These are phyloP conservation scores for Polydrusus pterygomalis DNA, from an alignment of 2,888 invertebrate genomes.

Conservation along the genomic window DNA sequence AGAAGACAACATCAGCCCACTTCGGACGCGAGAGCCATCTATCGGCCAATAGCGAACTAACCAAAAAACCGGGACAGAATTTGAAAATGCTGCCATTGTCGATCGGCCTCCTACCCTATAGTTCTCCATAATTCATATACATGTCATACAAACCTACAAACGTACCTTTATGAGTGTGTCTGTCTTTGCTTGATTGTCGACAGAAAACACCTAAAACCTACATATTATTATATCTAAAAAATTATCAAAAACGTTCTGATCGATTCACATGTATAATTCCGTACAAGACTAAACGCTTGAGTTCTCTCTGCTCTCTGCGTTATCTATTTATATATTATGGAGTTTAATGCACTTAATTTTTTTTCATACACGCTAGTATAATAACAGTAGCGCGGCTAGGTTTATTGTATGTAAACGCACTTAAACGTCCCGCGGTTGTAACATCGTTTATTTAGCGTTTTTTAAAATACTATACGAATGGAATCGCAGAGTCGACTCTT, in stretches of 20 bases:
- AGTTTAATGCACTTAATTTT: slow-evolving; percentile 47
- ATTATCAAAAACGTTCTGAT: slow-evolving; percentile 22
- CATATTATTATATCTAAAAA: slow-evolving; percentile 35
- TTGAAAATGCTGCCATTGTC: too few species aligned
- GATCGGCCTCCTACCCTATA: too few species aligned
- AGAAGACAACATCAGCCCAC: too few species aligned
- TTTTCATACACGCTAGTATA: slow-evolving; percentile 40
- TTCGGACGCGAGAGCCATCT: too few species aligned
- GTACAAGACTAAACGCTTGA: slow-evolving; percentile 47
- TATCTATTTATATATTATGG: slow-evolving; percentile 48
- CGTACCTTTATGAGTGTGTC: too few species aligned
- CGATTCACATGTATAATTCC: slow-evolving; percentile 34
- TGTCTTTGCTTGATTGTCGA: too few species aligned
- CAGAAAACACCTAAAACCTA: too few species aligned
- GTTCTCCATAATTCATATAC: too few species aligned
- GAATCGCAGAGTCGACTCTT: not conserved
- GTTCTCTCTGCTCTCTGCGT: slow-evolving; percentile 36
- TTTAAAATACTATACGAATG: not conserved
- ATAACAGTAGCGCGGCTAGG: not conserved
- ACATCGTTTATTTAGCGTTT: not conserved
- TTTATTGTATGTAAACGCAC: slow-evolving; percentile 14
- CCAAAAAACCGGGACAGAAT: too few species aligned
- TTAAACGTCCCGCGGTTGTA: not conserved
- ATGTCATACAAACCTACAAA: too few species aligned
- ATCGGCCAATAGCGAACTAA: too few species aligned